Percentiles rank a stretch among this genome's conserved stretches.
Evolutionary conservation across 2,113 vertebrate genomes (phyloP).

Genomic region (Rhinichthys klamathensis): DNA sequence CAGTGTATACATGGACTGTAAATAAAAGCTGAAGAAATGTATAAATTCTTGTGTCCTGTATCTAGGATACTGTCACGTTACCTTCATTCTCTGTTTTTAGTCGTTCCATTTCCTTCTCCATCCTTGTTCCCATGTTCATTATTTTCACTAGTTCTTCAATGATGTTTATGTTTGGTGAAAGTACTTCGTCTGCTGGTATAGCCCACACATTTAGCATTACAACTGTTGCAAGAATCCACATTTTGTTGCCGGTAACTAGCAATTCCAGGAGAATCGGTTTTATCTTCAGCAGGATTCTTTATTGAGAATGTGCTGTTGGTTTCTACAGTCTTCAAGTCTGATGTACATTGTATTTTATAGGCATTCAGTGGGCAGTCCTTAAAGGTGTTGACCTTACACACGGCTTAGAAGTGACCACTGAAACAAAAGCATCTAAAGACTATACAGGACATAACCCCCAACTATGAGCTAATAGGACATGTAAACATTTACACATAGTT

Average conservation of each 20-base stretch:
- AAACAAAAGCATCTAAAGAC: too few species aligned
- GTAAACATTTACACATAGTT: too few species aligned
- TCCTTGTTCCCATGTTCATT: background rate
- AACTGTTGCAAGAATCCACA: background rate
- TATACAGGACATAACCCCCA: too few species aligned
- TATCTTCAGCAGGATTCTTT: too few species aligned
- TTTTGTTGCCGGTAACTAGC: background rate
- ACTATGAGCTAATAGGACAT: too few species aligned
- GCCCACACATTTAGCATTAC: background rate
- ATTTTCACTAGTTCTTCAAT: conserved; percentile 1
- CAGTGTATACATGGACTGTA: background rate
- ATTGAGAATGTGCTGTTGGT: too few species aligned
- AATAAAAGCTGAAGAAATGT: background rate
- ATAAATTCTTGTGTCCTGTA: background rate
- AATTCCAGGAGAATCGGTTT: too few species aligned
- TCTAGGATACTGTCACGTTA: background rate
- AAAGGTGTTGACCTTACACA: too few species aligned
- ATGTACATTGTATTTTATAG: too few species aligned
- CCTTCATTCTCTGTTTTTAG: conserved; percentile 23
- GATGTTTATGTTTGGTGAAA: conserved; percentile 13
- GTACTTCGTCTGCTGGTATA: background rate
- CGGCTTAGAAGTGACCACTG: too few species aligned
- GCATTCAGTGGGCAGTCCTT: too few species aligned
- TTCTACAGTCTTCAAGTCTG: too few species aligned
- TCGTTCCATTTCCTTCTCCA: conserved; percentile 12